Percentiles rank a stretch among this genome's conserved stretches.
These are phyloP conservation scores for Ceraclea dissimilis DNA, from an alignment of 2,888 invertebrate genomes.

Conservation along the genomic window DNA sequence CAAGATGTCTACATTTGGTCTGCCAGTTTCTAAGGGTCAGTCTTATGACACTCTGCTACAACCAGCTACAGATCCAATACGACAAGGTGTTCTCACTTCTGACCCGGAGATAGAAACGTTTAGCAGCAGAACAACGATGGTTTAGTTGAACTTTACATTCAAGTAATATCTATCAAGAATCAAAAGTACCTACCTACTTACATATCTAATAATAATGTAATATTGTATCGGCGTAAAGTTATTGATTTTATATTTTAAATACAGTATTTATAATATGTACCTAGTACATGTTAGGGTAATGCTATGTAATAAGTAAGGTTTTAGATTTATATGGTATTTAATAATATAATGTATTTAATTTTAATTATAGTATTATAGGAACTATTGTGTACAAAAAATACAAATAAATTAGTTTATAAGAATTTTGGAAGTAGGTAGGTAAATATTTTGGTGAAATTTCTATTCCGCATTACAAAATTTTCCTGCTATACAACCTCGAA, in stretches of 20 bases:
- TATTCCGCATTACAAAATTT: constrained; percentile 19
- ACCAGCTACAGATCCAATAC: constrained; percentile 32
- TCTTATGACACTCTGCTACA: constrained; percentile 44
- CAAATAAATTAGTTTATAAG: not conserved
- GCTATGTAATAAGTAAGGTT: no score
- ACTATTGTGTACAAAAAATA: no score
- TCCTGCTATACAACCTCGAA: not conserved
- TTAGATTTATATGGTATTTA: no score
- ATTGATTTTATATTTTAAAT: constrained; percentile 27
- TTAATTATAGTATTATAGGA: no score
- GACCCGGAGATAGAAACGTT: constrained; percentile 36
- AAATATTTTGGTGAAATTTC: constrained; percentile 21
- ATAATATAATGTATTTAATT: no score
- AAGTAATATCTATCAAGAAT: not conserved
- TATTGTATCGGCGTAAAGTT: not conserved
- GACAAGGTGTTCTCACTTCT: constrained; percentile 22
- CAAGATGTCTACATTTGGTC: constrained; percentile 41
- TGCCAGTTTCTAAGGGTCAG: constrained; percentile 40
- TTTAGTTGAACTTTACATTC: constrained; percentile 28
- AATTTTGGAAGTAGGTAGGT: not conserved
- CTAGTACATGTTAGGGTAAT: no score
- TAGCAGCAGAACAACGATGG: constrained; percentile 46
- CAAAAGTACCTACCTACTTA: not conserved
- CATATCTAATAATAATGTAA: not conserved
- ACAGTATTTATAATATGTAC: no score